Evolutionary conservation across 2,888 invertebrate genomes (phyloP).

Genomic region (Bombylius major): DNA sequence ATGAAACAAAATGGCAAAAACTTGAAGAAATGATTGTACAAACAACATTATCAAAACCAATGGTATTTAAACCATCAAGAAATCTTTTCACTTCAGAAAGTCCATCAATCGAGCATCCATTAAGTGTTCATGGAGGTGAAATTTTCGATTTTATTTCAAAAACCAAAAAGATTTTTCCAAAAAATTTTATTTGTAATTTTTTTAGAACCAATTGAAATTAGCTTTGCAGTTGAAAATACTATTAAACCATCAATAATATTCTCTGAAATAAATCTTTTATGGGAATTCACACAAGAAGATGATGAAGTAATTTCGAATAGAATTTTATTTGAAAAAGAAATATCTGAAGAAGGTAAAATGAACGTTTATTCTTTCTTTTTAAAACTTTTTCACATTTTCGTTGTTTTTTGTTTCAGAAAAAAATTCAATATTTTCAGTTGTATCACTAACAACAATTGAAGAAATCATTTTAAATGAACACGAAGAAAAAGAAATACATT

Average conservation of each 20-base stretch:
- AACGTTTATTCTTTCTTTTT: too few relatives aligned
- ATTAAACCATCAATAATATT: constrained; percentile 47
- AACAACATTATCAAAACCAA: constrained; percentile 51
- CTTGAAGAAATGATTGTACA: constrained; percentile 67
- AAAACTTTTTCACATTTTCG: not conserved
- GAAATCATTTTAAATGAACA: constrained; percentile 29
- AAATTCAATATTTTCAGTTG: constrained; percentile 26
- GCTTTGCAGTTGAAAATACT: constrained; percentile 34
- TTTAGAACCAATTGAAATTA: constrained; percentile 68
- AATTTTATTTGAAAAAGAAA: constrained; percentile 29
- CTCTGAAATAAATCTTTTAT: constrained; percentile 31
- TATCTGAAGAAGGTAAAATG: constrained; percentile 11
- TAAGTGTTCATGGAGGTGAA: constrained; percentile 59
- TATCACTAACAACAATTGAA: constrained; percentile 26
- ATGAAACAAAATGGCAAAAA: constrained; percentile 50
- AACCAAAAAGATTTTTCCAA: not conserved
- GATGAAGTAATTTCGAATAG: constrained; percentile 36
- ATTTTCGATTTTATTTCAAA: constrained; percentile 9
- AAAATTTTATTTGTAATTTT: not conserved
- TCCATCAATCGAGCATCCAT: constrained; percentile 50
- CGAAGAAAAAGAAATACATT: constrained; percentile 47
- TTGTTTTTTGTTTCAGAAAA: constrained; percentile 14
- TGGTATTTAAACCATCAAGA: constrained; percentile 67
- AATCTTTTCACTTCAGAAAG: constrained; percentile 57
- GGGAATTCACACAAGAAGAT: constrained; percentile 33